Evolutionary conservation across 1,140 invertebrate species (phyloP), one percentile per base, ranked within the genome.

Genomic region (Leguminivora glycinivorella): DNA sequence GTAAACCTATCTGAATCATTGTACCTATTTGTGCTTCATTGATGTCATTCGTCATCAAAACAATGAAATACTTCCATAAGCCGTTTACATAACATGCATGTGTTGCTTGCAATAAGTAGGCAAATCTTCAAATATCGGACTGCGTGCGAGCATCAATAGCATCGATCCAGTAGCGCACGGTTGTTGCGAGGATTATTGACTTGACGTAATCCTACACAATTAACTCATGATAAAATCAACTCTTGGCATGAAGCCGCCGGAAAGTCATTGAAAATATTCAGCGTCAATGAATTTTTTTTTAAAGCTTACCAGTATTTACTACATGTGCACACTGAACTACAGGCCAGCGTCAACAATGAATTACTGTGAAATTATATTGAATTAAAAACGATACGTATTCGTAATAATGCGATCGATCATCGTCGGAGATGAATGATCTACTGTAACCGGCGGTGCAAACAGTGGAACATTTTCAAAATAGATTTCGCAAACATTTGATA

Each of bases 401-500:
- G 58, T n/a, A 63, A 29, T 17, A n/a, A 63, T 19, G 31, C 63
- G 63, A 75, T 73, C 72, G 22, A 71, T 75, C 76, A 77, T 70
- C 47, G 29, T 25, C 43, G 58, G 68, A 76, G 72, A 70, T 77
- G 71, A 58, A 82, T 76, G 74, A 74, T 74, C 22, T 71, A 69
- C 70, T 63, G 58, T 34, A 56, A 77, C 56, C 69, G 73, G 24
- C 75, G 69, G 75, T 75, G 75, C 75, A 74, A 75, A 83, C 81
- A 86, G 76, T 83, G 71, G 74, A 86, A 85, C 81, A 82, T 84
- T 81, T 87, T 85, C 75, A 84, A 91, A 91, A 91, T 91, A 91
- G 87, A 87, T 83, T 87, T 88, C 81, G 84, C 86, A 89, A 89
- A 91, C 89, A 91, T 89, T 88, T 83, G 87, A 91, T 91, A 89